Percentiles rank a stretch among this genome's conserved stretches.
These are phyloP conservation scores for Lasioglossum figueresi DNA, from an alignment of 2,888 invertebrate species.

Conservation along the genomic window DNA sequence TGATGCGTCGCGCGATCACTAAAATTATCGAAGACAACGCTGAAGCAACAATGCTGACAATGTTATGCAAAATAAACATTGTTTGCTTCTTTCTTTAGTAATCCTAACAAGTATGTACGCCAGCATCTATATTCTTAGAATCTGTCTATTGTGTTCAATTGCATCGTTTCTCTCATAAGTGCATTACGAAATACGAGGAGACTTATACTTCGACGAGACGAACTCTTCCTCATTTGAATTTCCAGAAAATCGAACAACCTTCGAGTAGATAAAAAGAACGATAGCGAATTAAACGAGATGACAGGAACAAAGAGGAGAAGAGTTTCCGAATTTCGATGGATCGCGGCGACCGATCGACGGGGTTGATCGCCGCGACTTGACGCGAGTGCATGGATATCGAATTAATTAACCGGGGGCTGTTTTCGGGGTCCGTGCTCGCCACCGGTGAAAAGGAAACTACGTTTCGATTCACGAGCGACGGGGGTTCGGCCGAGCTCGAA, in stretches of 20 bases:
- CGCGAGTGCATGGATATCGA: slow-evolving; percentile 15
- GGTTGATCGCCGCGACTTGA: neutral
- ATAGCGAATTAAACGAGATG: too few species aligned
- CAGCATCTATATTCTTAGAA: too few species aligned
- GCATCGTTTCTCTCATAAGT: too few species aligned
- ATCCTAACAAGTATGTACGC: too few species aligned
- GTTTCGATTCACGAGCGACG: slow-evolving; percentile 51
- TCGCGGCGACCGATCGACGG: neutral
- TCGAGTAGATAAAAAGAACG: too few species aligned
- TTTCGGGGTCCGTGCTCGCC: neutral
- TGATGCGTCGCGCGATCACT: neutral
- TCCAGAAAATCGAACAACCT: too few species aligned
- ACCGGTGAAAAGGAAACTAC: slow-evolving; percentile 49
- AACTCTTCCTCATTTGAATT: neutral
- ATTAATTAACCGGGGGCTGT: slow-evolving; percentile 43
- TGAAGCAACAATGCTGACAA: neutral
- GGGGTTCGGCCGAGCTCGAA: slow-evolving; percentile 46
- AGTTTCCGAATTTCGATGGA: too few species aligned
- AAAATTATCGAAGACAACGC: neutral
- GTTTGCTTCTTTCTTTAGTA: too few species aligned
- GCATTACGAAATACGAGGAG: too few species aligned
- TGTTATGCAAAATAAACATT: neutral
- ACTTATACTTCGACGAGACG: neutral
- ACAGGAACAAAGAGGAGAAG: too few species aligned
- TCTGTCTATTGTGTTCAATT: too few species aligned